Evolutionary conservation across 2,113 vertebrate species (phyloP), one percentile per base, ranked within the genome.

Genomic region (Saguinus midas): DNA sequence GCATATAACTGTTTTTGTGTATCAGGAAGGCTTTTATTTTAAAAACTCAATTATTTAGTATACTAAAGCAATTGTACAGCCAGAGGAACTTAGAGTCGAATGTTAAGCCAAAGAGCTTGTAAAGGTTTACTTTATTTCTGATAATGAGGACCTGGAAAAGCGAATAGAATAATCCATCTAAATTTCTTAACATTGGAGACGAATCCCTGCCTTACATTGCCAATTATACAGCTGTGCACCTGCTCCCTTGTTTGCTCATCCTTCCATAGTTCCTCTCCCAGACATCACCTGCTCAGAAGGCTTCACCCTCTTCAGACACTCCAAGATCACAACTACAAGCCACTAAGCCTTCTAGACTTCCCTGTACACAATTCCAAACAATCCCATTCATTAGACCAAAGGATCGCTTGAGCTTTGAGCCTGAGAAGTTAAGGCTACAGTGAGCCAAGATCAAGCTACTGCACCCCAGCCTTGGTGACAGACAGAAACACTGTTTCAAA

Each of bases 1-100:
- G 68, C 40, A 48, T 78, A 25, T 87, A 50, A 50, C 18, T 40
- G 23, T 84, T 81, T 25, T 57, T 92, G n/a, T 75, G 17, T 76
- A 45, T 87, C 48, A 84, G 70, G 70, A 87, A 86, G 18, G 10
- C 25, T 58, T 73, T 25, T 79, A 21, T 43, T 55, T 21, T 6
- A 35, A 79, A 78, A 50, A 83, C 57, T 89, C 52, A 61, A 1
- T 87, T 90, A 94, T 82, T 85, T 76, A 90, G 11, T 55, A 50
- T 57, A 48, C 83, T 70, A 90, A 94, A 76, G 84, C 87, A 95
- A 93, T 88, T 37, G 58, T 43, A 92, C 43, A 90, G 40, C 37
- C 1, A 16, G 68, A 78, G 55, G 16, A 94, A 80, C 1, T 55
- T 43, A 10, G 37, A 45, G 81, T 57, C 82, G 93, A 97, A 79